A percentile compares a stretch with the other conserved stretches of the same genome.
phyloP scores from a whole-genome alignment of 2,888 invertebrate genomes.

The Formica aserva region DNA sequence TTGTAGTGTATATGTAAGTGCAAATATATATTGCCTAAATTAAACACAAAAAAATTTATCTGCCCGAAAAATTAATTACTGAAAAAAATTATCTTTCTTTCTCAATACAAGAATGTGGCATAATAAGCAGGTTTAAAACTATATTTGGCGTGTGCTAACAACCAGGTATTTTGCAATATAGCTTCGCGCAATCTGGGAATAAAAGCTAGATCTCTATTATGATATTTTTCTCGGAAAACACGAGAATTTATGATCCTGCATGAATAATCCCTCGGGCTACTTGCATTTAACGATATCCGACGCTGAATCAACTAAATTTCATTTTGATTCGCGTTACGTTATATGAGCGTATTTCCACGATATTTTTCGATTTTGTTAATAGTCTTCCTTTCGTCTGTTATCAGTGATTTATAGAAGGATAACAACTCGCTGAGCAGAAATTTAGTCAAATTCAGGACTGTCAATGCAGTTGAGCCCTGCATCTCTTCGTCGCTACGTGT shows the following conservation, averaged over 20 bases:
- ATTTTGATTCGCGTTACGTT: background rate
- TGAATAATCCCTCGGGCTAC: background rate
- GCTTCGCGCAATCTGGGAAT: background rate
- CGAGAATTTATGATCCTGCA: slow-evolving; percentile 19
- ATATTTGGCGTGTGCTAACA: slow-evolving; percentile 35
- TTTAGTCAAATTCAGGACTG: background rate
- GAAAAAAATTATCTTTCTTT: background rate
- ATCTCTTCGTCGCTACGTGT: slow-evolving; percentile 61
- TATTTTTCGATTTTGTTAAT: background rate
- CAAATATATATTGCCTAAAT: background rate
- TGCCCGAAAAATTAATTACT: background rate
- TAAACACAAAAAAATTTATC: background rate
- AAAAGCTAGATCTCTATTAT: background rate
- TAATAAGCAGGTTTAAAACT: slow-evolving; percentile 32
- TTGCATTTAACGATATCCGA: slow-evolving; percentile 26
- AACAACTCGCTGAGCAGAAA: background rate
- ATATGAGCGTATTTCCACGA: background rate
- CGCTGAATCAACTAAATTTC: slow-evolving; percentile 8
- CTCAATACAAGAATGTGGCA: background rate
- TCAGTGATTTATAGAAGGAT: background rate
- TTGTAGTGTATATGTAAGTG: background rate
- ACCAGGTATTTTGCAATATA: slow-evolving; percentile 15
- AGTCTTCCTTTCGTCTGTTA: background rate
- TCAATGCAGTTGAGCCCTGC: slow-evolving; percentile 40
- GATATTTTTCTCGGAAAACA: slow-evolving; percentile 1